Percentiles rank a stretch among this genome's conserved stretches.
phyloP scores from a whole-genome alignment of 2,797 vertebrate genomes.

The Melopsittacus undulatus region DNA sequence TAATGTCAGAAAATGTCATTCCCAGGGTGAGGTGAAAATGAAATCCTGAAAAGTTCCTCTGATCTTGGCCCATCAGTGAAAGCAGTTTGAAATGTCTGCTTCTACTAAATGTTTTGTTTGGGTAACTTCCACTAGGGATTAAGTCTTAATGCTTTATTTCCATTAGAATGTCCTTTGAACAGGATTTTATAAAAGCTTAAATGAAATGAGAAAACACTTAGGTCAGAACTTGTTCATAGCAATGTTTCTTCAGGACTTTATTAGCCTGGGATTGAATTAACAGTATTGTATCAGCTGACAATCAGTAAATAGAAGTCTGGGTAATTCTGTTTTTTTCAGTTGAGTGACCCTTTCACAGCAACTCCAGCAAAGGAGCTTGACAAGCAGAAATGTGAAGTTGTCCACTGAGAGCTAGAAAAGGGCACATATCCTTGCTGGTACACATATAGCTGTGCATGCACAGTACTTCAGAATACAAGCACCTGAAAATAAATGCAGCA shows the following conservation, averaged over 20 bases:
- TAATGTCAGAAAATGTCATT: background rate
- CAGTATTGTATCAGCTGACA: conserved; percentile 12
- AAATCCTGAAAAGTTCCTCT: conserved; percentile 33
- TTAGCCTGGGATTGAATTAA: conserved; percentile 20
- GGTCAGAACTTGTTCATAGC: conserved; percentile 4
- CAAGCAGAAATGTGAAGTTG: background rate
- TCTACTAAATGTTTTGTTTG: conserved; percentile 48
- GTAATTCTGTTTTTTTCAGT: background rate
- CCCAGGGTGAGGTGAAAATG: conserved; percentile 23
- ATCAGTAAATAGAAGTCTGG: conserved; percentile 7
- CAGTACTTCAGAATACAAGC: background rate
- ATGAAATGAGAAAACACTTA: conserved; percentile 34
- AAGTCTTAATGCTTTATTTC: conserved; percentile 43
- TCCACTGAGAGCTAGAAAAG: background rate
- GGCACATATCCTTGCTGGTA: background rate
- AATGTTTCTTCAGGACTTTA: conserved; percentile 13
- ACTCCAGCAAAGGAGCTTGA: background rate
- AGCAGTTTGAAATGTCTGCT: conserved; percentile 33
- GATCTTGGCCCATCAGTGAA: conserved; percentile 32
- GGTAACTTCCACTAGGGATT: conserved; percentile 49
- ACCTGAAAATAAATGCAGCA: background rate
- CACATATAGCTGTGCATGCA: background rate
- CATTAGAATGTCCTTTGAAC: conserved; percentile 51
- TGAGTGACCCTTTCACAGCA: background rate
- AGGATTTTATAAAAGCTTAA: conserved; percentile 32